Conservation (phyloP, 2,113 vertebrate species). For the Gymnorhina tibicen region DNA sequence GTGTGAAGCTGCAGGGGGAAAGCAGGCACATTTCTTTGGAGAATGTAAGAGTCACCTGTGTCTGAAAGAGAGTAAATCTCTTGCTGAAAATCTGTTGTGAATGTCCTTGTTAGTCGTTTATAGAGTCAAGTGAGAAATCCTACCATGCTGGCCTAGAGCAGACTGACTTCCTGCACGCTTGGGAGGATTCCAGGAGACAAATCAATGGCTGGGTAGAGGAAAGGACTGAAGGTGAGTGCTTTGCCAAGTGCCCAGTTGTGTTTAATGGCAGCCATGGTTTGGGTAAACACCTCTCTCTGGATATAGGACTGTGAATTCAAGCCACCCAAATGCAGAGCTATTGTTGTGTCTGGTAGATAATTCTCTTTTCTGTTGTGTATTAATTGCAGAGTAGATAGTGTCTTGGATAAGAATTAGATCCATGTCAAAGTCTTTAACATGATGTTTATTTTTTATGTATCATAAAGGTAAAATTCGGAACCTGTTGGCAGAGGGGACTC, state of each 20-base stretch:
- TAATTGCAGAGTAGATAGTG: fast-evolving
- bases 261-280: background rate
- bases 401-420: background rate
- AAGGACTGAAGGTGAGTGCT: constrained; percentile 82
- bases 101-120: constrained; percentile 72
- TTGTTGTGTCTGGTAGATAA: background rate
- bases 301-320: background rate
- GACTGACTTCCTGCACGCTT: constrained; percentile 78
- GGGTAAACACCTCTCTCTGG: background rate
- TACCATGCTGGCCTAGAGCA: constrained; percentile 82
- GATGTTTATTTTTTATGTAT: background rate
- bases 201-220: constrained; percentile 89
- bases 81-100: background rate
- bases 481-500: constrained; percentile 75
- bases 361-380: background rate
- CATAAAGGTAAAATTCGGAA: constrained; percentile 88
- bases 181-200: constrained; percentile 75
- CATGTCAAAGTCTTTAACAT: background rate
- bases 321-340: fast-evolving
- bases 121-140: constrained; percentile 76
- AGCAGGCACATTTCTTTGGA: fast-evolving
- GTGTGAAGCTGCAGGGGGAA: fast-evolving
- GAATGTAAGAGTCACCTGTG: background rate
- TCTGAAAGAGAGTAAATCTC: background rate
- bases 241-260: background rate